Conservation (phyloP, 2,113 vertebrate species). For the Chrysemys picta region DNA sequence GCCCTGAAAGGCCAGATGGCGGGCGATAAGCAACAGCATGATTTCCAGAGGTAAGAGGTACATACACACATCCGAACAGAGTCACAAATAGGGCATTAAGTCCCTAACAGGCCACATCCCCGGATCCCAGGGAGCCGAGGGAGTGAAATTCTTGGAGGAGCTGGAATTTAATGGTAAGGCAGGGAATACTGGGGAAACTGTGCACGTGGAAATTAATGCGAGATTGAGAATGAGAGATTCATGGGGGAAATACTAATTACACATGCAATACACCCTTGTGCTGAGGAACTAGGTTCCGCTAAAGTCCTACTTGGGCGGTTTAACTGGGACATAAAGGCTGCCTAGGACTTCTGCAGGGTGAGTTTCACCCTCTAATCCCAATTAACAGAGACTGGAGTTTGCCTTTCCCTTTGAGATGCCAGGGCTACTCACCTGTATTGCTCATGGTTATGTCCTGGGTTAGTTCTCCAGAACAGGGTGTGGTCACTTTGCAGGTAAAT, state of each 20-base stretch:
- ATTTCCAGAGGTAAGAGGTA: neutral
- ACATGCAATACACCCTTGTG: neutral
- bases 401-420: too few species aligned
- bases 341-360: neutral
- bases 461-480: neutral
- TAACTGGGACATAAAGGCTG: neutral
- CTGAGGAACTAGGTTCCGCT: neutral
- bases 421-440: too few species aligned
- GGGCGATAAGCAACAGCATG: too few species aligned
- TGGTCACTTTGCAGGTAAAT: neutral
- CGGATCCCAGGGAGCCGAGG: neutral
- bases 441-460: neutral
- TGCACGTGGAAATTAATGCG: neutral
- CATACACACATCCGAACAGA: neutral
- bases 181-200: neutral
- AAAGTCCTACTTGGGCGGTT: too few species aligned
- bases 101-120: neutral
- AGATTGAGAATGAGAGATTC: neutral
- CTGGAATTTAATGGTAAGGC: neutral
- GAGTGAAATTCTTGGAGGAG: neutral
- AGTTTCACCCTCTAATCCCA: neutral
- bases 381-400: too few species aligned
- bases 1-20: rapidly evolving
- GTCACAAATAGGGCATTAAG: neutral
- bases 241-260: neutral